Evolutionary conservation across 2,888 invertebrate species (phyloP).

Genomic region (Deilephila porcellus): DNA sequence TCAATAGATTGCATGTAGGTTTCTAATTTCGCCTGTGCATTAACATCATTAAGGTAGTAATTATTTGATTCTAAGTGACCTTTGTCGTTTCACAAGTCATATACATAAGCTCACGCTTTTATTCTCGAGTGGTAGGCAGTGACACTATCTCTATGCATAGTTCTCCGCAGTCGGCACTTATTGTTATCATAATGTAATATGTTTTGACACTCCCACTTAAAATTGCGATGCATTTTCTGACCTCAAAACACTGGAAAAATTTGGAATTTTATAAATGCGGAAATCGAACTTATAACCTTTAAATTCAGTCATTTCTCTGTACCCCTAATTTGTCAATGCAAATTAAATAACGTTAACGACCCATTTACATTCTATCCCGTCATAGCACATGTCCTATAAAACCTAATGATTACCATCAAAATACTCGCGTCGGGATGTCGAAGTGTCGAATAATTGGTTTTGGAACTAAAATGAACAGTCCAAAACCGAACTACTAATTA

Average conservation of each 20-base stretch:
- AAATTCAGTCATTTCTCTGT: no score
- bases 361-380: not conserved
- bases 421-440: not conserved
- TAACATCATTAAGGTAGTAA: not conserved
- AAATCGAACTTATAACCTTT: no score
- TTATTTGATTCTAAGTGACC: not conserved
- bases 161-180: no score
- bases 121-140: not conserved
- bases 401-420: not conserved
- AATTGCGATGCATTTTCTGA: no score
- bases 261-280: no score
- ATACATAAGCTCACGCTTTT: not conserved
- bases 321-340: no score
- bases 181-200: no score
- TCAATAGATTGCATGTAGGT: constrained; percentile 21
- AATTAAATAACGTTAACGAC: not conserved
- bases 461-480: constrained; percentile 16
- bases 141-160: no score
- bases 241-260: no score
- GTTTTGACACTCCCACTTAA: no score
- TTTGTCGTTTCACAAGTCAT: not conserved
- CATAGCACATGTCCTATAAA: not conserved
- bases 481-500: constrained; percentile 9
- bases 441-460: not conserved
- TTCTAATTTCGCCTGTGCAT: constrained; percentile 17